These are phyloP conservation scores for Luscinia luscinia DNA, from an alignment of 2,797 vertebrate species.

Conservation along the genomic window DNA sequence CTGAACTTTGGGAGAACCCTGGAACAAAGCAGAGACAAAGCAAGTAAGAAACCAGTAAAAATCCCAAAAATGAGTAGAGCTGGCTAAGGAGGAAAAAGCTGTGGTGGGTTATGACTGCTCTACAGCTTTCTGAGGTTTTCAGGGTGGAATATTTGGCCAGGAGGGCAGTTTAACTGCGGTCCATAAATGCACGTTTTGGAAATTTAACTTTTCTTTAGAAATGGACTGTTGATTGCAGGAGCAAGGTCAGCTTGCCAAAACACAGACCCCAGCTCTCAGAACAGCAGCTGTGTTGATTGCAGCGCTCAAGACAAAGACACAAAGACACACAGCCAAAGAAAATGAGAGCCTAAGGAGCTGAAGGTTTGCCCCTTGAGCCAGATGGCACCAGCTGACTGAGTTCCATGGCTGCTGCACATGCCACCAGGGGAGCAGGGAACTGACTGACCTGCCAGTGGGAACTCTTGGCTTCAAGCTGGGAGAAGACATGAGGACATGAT, in stretches of 20 bases:
- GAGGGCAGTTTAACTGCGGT: background rate
- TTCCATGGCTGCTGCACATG: accelerated
- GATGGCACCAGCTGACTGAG: background rate
- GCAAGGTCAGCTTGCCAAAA: background rate
- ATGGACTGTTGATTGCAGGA: background rate
- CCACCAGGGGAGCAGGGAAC: background rate
- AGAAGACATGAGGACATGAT: background rate
- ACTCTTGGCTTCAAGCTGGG: background rate
- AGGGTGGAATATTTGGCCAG: background rate
- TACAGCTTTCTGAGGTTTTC: background rate
- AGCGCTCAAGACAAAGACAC: background rate
- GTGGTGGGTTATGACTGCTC: background rate
- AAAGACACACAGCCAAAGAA: background rate
- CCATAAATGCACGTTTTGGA: background rate
- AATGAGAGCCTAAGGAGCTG: background rate
- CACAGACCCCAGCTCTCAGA: background rate
- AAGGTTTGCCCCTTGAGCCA: background rate
- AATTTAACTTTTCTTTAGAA: background rate
- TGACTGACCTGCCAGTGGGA: background rate
- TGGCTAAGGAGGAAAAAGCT: background rate
- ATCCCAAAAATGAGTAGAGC: background rate
- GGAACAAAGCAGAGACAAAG: slow-evolving; percentile 47
- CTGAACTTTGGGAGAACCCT: slow-evolving; percentile 59
- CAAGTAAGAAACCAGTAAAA: slow-evolving; percentile 22
- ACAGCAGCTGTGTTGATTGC: background rate